phyloP scores from a whole-genome alignment of 2,113 vertebrate species.

The Formicarius rufipectus region DNA sequence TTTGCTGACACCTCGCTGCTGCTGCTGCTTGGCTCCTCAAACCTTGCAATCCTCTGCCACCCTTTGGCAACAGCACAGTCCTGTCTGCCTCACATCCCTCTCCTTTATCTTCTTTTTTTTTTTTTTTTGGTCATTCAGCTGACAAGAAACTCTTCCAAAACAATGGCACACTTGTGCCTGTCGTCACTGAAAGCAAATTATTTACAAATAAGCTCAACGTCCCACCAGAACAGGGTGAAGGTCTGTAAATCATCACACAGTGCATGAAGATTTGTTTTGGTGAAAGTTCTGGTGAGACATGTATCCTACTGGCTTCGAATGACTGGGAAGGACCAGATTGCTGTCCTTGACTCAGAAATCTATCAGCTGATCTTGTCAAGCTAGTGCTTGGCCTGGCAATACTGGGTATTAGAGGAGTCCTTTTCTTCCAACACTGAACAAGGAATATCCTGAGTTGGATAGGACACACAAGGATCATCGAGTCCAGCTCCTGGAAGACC shows the following conservation, averaged over 20 bases:
- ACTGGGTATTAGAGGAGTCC: rapidly evolving
- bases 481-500: not conserved
- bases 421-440: not conserved
- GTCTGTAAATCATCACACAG: not conserved
- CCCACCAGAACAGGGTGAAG: not conserved
- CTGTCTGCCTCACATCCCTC: not conserved
- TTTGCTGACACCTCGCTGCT: conserved; percentile 53
- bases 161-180: not conserved
- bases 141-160: conserved; percentile 2
- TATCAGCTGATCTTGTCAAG: not conserved
- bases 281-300: not conserved
- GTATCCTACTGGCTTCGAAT: not conserved
- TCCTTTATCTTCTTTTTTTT: not conserved
- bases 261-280: not conserved
- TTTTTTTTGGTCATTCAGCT: not conserved
- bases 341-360: not conserved
- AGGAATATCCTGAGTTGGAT: not conserved
- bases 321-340: not conserved
- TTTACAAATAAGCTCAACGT: not conserved
- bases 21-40: not conserved
- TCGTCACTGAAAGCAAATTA: not conserved
- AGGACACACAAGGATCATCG: not conserved
- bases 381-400: not conserved
- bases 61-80: not conserved
- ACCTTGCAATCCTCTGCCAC: conserved; percentile 19